phyloP scores from a whole-genome alignment of 2,797 vertebrate species.

The Denticeps clupeoides region DNA sequence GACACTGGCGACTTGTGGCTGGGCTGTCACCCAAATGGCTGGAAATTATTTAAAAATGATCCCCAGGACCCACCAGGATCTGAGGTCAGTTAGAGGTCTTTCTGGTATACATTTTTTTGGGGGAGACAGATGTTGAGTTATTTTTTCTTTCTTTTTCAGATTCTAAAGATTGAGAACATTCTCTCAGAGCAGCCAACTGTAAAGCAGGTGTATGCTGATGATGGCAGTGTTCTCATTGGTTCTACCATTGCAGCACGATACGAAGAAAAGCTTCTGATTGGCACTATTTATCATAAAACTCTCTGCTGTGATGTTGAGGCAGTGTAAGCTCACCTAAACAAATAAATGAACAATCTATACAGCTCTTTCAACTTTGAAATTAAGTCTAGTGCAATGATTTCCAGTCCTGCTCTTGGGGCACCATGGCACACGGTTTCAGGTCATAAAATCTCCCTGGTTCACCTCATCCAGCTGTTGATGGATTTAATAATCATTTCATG shows the following conservation, averaged over 20 bases:
- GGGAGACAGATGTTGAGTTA: not conserved
- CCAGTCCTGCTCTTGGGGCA: too few species aligned
- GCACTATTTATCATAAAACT: slow-evolving; percentile 78
- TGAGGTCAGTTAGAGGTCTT: too few species aligned
- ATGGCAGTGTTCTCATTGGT: slow-evolving; percentile 71
- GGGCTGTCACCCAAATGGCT: slow-evolving; percentile 62
- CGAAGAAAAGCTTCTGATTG: slow-evolving; percentile 70
- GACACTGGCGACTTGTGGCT: slow-evolving; percentile 68
- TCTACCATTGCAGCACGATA: slow-evolving; percentile 69
- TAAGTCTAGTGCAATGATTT: too few species aligned
- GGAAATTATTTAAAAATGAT: slow-evolving; percentile 47
- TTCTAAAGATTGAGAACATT: slow-evolving; percentile 36
- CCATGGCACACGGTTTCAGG: too few species aligned
- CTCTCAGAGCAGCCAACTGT: slow-evolving; percentile 34
- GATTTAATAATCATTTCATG: too few species aligned
- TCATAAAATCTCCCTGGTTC: too few species aligned
- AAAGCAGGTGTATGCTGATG: slow-evolving; percentile 55
- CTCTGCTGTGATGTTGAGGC: slow-evolving; percentile 69
- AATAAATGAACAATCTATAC: too few species aligned
- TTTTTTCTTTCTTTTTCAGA: slow-evolving; percentile 34
- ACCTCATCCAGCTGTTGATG: too few species aligned
- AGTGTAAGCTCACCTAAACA: too few species aligned
- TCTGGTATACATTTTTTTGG: too few species aligned
- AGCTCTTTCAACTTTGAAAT: too few species aligned
- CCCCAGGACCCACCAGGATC: slow-evolving; percentile 58